Evolutionary conservation across 2,888 invertebrate genomes (phyloP).

Genomic region (Pollenia labialis): DNA sequence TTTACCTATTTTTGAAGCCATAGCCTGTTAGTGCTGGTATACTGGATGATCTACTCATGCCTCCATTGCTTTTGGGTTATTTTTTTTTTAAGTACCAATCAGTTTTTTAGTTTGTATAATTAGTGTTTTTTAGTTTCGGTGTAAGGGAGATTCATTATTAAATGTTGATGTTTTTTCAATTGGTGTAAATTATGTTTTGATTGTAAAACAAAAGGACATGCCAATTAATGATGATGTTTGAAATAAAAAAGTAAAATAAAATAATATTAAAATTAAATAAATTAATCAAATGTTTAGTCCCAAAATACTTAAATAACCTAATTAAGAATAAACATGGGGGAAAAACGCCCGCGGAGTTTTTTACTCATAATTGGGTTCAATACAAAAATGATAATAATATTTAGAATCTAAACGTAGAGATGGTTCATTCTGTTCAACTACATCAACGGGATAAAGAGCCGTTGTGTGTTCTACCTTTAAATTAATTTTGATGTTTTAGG

Average conservation of each 20-base stretch:
- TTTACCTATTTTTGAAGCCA: constrained; percentile 84
- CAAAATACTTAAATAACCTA: too few relatives aligned
- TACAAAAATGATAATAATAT: too few relatives aligned
- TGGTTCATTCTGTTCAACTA: too few relatives aligned
- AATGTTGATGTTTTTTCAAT: constrained; percentile 72
- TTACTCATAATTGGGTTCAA: too few relatives aligned
- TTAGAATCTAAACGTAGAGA: too few relatives aligned
- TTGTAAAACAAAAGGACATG: constrained; percentile 69
- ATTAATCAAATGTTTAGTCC: constrained; percentile 14
- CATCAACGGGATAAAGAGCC: too few relatives aligned
- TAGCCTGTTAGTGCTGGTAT: constrained; percentile 90
- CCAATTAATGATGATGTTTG: constrained; percentile 71
- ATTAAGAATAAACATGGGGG: too few relatives aligned
- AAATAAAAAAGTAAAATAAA: constrained; percentile 67
- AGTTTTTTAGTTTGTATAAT: constrained; percentile 64
- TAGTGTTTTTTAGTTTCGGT: constrained; percentile 60
- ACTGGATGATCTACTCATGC: constrained; percentile 95
- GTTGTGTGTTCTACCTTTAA: too few relatives aligned
- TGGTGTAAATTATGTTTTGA: constrained; percentile 50
- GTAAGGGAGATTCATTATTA: constrained; percentile 66
- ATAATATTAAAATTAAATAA: constrained; percentile 51
- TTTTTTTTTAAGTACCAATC: constrained; percentile 64
- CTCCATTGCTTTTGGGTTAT: constrained; percentile 85
- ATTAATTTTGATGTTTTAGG: too few relatives aligned
- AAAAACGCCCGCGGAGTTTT: too few relatives aligned